Percentiles rank a stretch among this genome's conserved stretches.
Conservation (phyloP, 2,888 invertebrate species). For the Elegia similella region DNA sequence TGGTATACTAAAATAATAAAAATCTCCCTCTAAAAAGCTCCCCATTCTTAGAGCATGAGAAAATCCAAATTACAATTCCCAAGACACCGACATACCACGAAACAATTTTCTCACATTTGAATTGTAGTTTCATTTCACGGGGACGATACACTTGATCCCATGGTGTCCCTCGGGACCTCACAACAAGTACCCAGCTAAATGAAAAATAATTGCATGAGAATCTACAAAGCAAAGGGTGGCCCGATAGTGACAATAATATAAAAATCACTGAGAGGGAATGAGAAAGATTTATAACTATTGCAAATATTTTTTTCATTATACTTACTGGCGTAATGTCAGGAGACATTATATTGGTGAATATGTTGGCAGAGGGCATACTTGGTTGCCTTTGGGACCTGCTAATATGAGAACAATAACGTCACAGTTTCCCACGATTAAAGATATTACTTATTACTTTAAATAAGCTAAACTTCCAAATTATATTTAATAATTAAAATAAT, state of each 20-base stretch:
- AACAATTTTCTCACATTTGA: constrained; percentile 69
- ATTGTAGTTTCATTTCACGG: constrained; percentile 55
- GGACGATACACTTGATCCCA: constrained; percentile 63
- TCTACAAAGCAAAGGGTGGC: constrained; percentile 33
- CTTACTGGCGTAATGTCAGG: constrained; percentile 1
- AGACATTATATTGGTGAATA: constrained; percentile 28
- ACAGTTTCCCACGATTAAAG: constrained; percentile 44
- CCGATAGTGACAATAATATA: constrained; percentile 34
- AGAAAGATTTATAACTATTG: constrained; percentile 7
- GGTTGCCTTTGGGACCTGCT: constrained; percentile 49
- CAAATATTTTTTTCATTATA: constrained; percentile 2
- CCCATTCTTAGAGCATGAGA: constrained; percentile 41
- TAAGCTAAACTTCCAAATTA: no score
- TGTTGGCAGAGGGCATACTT: constrained; percentile 35
- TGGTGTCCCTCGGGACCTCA: constrained; percentile 55
- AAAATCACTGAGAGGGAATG: constrained; percentile 19
- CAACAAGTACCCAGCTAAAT: constrained; percentile 68
- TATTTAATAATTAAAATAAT: no score
- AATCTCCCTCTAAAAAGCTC: not conserved
- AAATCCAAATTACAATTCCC: constrained; percentile 58
- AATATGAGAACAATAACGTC: constrained; percentile 51
- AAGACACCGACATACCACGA: constrained; percentile 43
- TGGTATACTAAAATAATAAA: no score
- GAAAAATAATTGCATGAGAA: constrained; percentile 73
- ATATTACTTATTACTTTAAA: no score